Evolutionary conservation across 2,888 invertebrate genomes (phyloP), one percentile per base, ranked within the genome.

Genomic region (Catocala fraxini): DNA sequence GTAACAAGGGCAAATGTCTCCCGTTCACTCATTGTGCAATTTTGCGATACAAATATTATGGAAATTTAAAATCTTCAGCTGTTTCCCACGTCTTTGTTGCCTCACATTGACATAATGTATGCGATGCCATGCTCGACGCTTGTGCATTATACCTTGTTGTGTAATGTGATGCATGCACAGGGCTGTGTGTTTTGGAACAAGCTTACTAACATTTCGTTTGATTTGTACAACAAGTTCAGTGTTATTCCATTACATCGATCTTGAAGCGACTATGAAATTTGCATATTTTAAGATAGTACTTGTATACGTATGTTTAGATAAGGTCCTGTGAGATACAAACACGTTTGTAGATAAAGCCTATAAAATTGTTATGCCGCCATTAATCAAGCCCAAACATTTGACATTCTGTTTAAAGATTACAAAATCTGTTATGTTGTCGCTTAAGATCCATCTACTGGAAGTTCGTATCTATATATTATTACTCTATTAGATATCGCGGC

Each of bases 21-120:
- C 73, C 75, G 75, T 72, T 84, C 79, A 75, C 77, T 67, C 60
- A 79, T 88, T 87, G 77, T 81, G 83, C 82, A 89, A 90, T 84
- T 79, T 74, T 79, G 80, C 82, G 87, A 88, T 89, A 90, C 89
- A 89, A 89, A 91, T 91, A 90, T 89, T 89, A 89, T 86, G 88
- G 87, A 90, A 83, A 91, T 90, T 88, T 90, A 73, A 87, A 89
- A 90, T 80, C 71, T 78, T 86, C 85, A 75, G 72, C 72, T 69
- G 81, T 84, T 90, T 92, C 91, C 90, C 91, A 92, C 90, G 90
- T 87, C 81, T 73, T 71, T 71, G 80, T 88, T 89, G 87, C 83
- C 72, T 82, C 87, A 87, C 85, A 79, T 80, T 83, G 82, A 83
- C 84, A 86, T 89, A 86, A 87, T 88, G 82, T 84, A 88, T 89